Conservation (phyloP, 2,113 vertebrate species). For the Solenodon paradoxus region DNA sequence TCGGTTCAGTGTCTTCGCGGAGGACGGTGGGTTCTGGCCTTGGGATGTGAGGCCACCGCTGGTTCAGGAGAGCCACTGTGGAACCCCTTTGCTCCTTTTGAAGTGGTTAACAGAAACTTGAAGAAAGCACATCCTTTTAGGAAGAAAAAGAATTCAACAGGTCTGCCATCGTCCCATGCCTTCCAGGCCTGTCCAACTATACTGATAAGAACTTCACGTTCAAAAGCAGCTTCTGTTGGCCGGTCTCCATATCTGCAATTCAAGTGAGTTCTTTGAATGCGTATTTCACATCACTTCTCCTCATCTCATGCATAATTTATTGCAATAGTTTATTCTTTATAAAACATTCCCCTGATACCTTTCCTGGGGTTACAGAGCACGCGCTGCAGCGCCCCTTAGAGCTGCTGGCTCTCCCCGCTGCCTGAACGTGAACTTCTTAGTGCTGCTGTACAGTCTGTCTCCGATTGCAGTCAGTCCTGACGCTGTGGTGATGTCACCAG, state of each 20-base stretch:
- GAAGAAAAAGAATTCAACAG: slow-evolving; percentile 79
- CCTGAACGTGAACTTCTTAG: slow-evolving; percentile 76
- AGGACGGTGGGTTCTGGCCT: no score
- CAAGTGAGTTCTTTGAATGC: slow-evolving; percentile 79
- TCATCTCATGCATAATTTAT: slow-evolving; percentile 87
- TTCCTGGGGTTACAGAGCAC: slow-evolving; percentile 75
- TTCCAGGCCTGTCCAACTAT: slow-evolving; percentile 75
- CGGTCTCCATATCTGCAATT: slow-evolving; percentile 78
- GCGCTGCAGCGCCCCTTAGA: slow-evolving; percentile 78
- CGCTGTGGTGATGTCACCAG: slow-evolving; percentile 82
- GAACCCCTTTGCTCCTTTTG: slow-evolving; percentile 80
- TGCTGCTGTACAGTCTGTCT: slow-evolving; percentile 82
- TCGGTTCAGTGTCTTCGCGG: no score
- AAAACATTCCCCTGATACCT: slow-evolving; percentile 86
- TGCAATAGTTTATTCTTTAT: slow-evolving; percentile 87
- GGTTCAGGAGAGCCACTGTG: slow-evolving; percentile 71
- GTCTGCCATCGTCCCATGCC: slow-evolving; percentile 80
- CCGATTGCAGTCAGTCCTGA: slow-evolving; percentile 81
- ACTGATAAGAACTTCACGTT: slow-evolving; percentile 79
- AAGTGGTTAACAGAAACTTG: slow-evolving; percentile 81
- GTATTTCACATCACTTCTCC: slow-evolving; percentile 74
- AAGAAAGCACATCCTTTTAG: slow-evolving; percentile 80
- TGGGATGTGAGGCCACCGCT: slow-evolving; percentile 71
- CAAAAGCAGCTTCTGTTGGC: slow-evolving; percentile 76
- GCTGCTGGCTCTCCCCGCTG: slow-evolving; percentile 50